Percentiles rank a stretch among this genome's conserved stretches.
Evolutionary conservation across 2,888 invertebrate genomes (phyloP).

Genomic region (Callosobruchus maculatus): DNA sequence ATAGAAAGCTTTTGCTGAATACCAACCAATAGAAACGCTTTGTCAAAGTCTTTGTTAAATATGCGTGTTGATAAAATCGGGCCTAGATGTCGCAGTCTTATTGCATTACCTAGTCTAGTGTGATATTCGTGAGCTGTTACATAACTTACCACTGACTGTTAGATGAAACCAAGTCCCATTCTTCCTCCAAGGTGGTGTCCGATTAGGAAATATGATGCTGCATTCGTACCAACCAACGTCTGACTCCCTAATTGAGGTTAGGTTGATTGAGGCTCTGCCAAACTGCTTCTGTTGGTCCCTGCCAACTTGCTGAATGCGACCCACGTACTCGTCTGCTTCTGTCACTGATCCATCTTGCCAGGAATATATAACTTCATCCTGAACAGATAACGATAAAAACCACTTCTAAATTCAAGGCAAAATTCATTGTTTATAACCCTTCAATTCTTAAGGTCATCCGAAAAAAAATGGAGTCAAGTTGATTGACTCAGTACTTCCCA

Average conservation of each 20-base stretch:
- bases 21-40: too few relatives aligned
- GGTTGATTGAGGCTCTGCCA: slow-evolving; percentile 73
- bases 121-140: too few relatives aligned
- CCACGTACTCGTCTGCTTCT: slow-evolving; percentile 66
- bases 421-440: too few relatives aligned
- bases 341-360: slow-evolving; percentile 73
- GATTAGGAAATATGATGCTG: slow-evolving; percentile 81
- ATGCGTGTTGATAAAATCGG: too few relatives aligned
- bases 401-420: too few relatives aligned
- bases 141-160: slow-evolving; percentile 71
- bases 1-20: too few relatives aligned
- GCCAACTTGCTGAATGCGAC: slow-evolving; percentile 66
- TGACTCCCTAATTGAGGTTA: slow-evolving; percentile 81
- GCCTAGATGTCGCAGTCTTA: not conserved
- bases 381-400: not conserved
- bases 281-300: slow-evolving; percentile 33
- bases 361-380: slow-evolving; percentile 74
- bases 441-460: too few relatives aligned
- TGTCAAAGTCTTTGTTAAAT: too few relatives aligned
- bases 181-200: slow-evolving; percentile 77
- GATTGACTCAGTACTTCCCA: too few relatives aligned
- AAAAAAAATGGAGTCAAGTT: too few relatives aligned
- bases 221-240: slow-evolving; percentile 94
- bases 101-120: too few relatives aligned
- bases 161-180: slow-evolving; percentile 90